A percentile compares a stretch with the other conserved stretches of the same genome.
Conservation (phyloP, 2,888 invertebrate species). For the Ariolimax columbianus region DNA sequence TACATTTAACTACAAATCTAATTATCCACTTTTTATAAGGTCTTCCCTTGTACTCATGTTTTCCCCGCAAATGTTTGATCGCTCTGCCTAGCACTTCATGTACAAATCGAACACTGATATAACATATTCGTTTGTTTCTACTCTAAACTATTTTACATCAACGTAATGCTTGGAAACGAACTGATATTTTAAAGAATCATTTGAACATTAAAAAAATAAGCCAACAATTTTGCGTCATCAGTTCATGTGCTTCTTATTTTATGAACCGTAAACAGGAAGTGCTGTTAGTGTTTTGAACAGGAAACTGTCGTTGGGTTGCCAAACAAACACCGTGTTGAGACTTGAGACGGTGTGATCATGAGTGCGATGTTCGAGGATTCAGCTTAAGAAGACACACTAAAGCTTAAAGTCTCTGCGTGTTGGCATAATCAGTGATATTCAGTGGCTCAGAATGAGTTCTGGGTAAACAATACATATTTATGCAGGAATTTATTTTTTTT, state of each 20-base stretch:
- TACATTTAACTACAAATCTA: too few species aligned
- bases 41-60: too few species aligned
- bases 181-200: not conserved
- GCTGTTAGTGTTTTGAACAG: constrained; percentile 3
- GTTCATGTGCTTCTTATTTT: not conserved
- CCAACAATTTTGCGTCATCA: constrained; percentile 24
- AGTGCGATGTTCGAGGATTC: not conserved
- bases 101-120: too few species aligned
- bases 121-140: too few species aligned
- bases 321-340: constrained; percentile 48
- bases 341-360: constrained; percentile 24
- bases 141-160: too few species aligned
- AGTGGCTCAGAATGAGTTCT: not conserved
- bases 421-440: not conserved
- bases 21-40: too few species aligned
- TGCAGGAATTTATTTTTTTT: not conserved
- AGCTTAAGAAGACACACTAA: not conserved
- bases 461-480: constrained; percentile 11
- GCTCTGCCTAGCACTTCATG: too few species aligned
- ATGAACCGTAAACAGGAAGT: not conserved
- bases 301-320: constrained; percentile 43
- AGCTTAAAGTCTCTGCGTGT: not conserved
- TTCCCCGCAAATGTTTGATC: too few species aligned
- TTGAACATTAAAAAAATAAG: not conserved
- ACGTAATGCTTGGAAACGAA: too few species aligned